Evolutionary conservation across 2,797 vertebrate genomes (phyloP).

Genomic region (Pterois miles): DNA sequence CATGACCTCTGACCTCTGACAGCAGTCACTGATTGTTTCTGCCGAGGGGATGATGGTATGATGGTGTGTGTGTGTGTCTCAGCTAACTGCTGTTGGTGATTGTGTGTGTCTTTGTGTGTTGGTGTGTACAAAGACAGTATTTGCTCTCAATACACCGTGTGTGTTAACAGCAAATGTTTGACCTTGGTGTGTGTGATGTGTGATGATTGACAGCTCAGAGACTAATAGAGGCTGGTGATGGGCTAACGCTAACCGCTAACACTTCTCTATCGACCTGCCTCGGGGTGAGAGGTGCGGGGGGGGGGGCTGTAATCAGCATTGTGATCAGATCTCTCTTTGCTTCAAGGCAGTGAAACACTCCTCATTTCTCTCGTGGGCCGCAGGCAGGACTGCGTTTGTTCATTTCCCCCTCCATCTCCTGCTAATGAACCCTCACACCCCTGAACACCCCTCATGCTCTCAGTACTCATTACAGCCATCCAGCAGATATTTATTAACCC

Average conservation of each 20-base stretch:
- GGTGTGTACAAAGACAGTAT: not conserved
- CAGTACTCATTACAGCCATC: too few relatives aligned
- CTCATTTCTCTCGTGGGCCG: not conserved
- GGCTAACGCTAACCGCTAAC: conserved; percentile 5
- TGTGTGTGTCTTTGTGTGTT: not conserved
- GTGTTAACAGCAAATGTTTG: conserved; percentile 1
- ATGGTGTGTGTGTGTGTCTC: not conserved
- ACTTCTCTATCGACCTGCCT: conserved; percentile 17
- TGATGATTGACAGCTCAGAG: conserved; percentile 56
- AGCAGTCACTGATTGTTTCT: too few relatives aligned
- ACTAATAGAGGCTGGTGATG: not conserved
- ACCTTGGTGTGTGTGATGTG: not conserved
- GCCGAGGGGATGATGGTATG: too few relatives aligned
- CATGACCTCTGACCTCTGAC: conserved; percentile 22
- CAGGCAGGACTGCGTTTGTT: not conserved
- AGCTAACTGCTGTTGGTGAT: not conserved
- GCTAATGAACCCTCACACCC: too few relatives aligned
- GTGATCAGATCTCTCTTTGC: conserved; percentile 18
- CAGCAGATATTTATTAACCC: too few relatives aligned
- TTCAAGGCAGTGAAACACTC: not conserved
- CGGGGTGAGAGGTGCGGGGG: not conserved
- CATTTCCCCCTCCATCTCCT: not conserved
- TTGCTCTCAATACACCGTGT: not conserved
- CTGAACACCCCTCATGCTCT: too few relatives aligned
- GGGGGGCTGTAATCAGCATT: not conserved